Base-by-base conservation (phyloP, 2,113 vertebrate species). In the Corythornis madagascariensis region DNA sequence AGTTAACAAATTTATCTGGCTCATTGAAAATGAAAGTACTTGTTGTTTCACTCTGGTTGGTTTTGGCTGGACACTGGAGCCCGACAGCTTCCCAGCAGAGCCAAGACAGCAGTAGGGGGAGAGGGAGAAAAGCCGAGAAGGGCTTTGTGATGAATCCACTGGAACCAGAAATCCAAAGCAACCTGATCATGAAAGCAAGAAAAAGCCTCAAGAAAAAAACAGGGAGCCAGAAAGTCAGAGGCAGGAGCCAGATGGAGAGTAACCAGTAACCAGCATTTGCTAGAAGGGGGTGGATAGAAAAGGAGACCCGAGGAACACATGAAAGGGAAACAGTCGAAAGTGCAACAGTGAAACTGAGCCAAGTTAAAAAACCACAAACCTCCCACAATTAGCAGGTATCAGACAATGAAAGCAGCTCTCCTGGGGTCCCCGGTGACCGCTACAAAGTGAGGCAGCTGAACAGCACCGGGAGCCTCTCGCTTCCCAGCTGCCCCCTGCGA, bases 241-340 rank as follows among this genome's bases (percentile, higher is more conserved):
- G 66, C 17, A 10, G 52, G 18, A 86, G 45, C 19, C 38, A 42
- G 19, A 5, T 0, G 9, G 42, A 40, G 71, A 22, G 60, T 38
- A 20, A 0, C 25, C 59, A 73, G 88, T 57, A 40, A 13, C 29
- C 0, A 0, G 10, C 0, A 0, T 6, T 78, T 31, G 24, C 61
- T 16, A 3, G n/a, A 35, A 67, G 45, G 21, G 52, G 22, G 1
- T 10, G 56, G 40, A 19, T 6, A 42, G 43, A 72, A n/a, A 52
- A n/a, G 0, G 13, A 76, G 70, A 65, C 29, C 47, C 35, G 76
- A 28, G n/a, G 79, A 28, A 43, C n/a, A 48, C 38, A 5, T 24
- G 35, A 48, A 6, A 70, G 64, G 52, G 20, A 85, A 61, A 74
- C 1, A 21, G 24, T 50, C n/a, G 22, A 2, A 55, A 78, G 71